Evolutionary conservation across 2,888 invertebrate genomes (phyloP), one percentile per base, ranked within the genome.

Genomic region (Pheosia gnoma): DNA sequence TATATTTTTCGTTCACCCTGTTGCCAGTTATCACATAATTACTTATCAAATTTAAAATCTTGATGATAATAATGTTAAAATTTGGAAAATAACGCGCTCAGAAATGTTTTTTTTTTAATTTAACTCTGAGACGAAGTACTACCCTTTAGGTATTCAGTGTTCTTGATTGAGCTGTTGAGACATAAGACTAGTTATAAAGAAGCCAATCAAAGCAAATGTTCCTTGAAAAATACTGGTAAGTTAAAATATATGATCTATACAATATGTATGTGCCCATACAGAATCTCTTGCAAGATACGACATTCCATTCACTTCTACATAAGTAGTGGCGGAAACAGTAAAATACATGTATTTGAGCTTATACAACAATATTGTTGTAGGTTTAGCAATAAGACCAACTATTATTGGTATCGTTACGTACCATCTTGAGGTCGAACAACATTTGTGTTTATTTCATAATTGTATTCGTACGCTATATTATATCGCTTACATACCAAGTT

Each of bases 281-380:
- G 11, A 47, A n/a, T 47, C 5, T 1, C 58, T 74, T 71, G 57
- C 69, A 61, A 69, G 69, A 72, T 60, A 52, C 63, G 64, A 49
- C 57, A 68, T 66, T 61, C 70, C 73, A 51, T 39, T 73, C 65
- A 63, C 63, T 63, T 55, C 49, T 51, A 53, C 51, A 38, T 47
- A 54, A 45, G 13, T 56, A 54, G 9, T 38, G 38, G 45, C 59
- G 62, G 67, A 70, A 65, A 66, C 39, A 62, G 59, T 57, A 54
- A 45, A 56, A 65, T 59, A 56, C 61, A 55, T 58, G 43, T 43
- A 37, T 56, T 62, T n/a, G 62, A 49, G 45, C 65, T 69, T 71
- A 64, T 66, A 68, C 71, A 63, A 65, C 41, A 11, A 25, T 25
- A 57, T 59, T 59, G 55, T 58, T 53, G 51, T 25, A 25, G 59